phyloP scores from a whole-genome alignment of 2,113 vertebrate species.

The Peromyscus polionotus region DNA sequence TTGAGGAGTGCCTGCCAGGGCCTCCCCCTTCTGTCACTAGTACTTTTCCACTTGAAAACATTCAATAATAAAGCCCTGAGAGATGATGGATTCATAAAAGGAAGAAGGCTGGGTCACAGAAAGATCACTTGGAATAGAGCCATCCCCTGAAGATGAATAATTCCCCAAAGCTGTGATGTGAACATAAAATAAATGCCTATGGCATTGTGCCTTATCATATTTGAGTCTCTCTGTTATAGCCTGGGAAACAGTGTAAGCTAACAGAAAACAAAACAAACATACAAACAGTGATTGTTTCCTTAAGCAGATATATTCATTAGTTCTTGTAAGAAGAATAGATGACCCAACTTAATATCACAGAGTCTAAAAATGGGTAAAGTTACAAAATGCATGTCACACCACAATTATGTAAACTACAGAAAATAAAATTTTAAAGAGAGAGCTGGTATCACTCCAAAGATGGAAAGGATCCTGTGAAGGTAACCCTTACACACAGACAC shows the following conservation, averaged over 20 bases:
- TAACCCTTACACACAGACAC: slow-evolving; percentile 42
- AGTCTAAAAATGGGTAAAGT: neutral
- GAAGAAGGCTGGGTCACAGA: neutral
- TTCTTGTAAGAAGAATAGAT: neutral
- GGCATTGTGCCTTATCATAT: neutral
- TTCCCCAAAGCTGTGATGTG: neutral
- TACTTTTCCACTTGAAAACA: neutral
- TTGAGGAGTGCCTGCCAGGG: neutral
- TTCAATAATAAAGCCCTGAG: neutral
- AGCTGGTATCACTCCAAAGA: neutral
- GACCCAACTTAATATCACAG: neutral
- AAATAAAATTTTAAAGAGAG: neutral
- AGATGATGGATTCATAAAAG: neutral
- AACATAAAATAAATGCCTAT: neutral
- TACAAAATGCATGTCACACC: neutral
- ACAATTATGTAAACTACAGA: neutral
- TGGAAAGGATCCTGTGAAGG: slow-evolving; percentile 9
- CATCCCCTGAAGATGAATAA: neutral
- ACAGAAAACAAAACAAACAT: neutral
- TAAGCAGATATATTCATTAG: neutral
- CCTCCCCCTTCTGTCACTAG: too few species aligned
- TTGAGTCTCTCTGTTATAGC: neutral
- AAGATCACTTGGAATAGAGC: neutral
- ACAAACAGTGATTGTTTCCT: neutral
- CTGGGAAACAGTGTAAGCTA: neutral